A percentile compares a stretch with the other conserved stretches of the same genome.
phyloP scores from a whole-genome alignment of 2,113 vertebrate species.

The Poeciliopsis turrubarensis region DNA sequence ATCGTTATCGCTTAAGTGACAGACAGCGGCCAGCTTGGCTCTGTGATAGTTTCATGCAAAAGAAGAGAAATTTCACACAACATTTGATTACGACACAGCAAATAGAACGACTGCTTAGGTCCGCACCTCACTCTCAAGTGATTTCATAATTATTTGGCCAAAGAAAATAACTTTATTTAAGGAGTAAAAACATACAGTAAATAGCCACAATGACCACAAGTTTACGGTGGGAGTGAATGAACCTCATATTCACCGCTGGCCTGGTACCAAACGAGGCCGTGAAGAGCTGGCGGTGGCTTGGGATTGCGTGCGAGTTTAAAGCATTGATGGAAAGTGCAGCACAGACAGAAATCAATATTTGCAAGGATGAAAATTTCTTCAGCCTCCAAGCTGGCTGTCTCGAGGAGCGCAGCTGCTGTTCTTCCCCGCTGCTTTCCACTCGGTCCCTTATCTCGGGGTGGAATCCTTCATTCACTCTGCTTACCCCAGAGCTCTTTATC shows the following conservation, averaged over 20 bases:
- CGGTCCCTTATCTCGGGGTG: constrained; percentile 60
- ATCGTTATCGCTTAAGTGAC: background rate
- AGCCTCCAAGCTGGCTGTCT: constrained; percentile 62
- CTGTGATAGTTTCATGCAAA: no score
- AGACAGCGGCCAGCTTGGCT: no score
- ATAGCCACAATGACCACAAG: constrained; percentile 32
- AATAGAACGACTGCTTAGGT: background rate
- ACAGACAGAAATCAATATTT: constrained; percentile 76
- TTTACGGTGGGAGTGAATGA: constrained; percentile 52
- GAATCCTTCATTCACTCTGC: constrained; percentile 53
- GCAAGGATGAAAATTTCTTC: constrained; percentile 67
- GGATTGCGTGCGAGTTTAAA: constrained; percentile 49
- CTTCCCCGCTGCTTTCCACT: constrained; percentile 49
- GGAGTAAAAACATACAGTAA: constrained; percentile 1
- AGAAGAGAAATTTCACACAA: background rate
- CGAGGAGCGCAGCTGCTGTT: constrained; percentile 55
- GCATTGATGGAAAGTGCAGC: constrained; percentile 63
- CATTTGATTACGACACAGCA: background rate
- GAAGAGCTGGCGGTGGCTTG: constrained; percentile 19
- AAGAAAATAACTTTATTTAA: constrained; percentile 31
- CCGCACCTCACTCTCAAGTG: background rate
- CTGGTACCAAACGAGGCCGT: constrained; percentile 38
- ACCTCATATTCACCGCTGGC: constrained; percentile 53
- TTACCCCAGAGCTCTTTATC: constrained; percentile 58
- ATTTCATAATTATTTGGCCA: constrained; percentile 46